phyloP scores from a whole-genome alignment of 2,888 invertebrate species.

The Hypomecis punctinalis region DNA sequence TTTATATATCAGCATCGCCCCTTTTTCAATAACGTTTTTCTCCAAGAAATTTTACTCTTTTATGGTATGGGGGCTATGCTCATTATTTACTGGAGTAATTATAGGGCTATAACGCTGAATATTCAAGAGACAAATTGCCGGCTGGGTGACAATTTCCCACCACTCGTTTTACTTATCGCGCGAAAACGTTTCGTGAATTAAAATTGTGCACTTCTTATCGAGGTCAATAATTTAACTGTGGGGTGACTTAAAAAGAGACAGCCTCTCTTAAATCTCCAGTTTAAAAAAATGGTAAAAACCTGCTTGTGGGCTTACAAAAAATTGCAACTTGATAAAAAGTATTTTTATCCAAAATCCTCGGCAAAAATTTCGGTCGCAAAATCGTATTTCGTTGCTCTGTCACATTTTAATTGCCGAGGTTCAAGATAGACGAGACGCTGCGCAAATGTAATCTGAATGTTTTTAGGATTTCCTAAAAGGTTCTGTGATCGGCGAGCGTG shows the following conservation, averaged over 20 bases:
- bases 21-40: conserved; percentile 84
- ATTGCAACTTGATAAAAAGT: conserved; percentile 21
- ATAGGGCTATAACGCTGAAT: conserved; percentile 73
- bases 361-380: conserved; percentile 24
- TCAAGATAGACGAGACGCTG: conserved; percentile 35
- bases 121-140: conserved; percentile 74
- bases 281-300: conserved; percentile 3
- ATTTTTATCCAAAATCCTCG: conserved; percentile 27
- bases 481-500: conserved; percentile 39
- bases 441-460: conserved; percentile 31
- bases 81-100: conserved; percentile 80
- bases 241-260: conserved; percentile 9
- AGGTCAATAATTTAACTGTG: conserved; percentile 17
- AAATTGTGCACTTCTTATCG: conserved; percentile 22
- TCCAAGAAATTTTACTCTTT: conserved; percentile 82
- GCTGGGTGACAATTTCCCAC: conserved; percentile 65
- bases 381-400: conserved; percentile 29
- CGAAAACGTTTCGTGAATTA: conserved; percentile 15
- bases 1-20: conserved; percentile 82
- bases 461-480: conserved; percentile 31
- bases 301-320: conserved; percentile 14
- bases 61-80: conserved; percentile 75
- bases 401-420: conserved; percentile 35
- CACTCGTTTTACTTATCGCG: conserved; percentile 25
- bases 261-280: conserved; percentile 19